Evolutionary conservation across 1,140 invertebrate genomes (phyloP).

Genomic region (Cyclina sinensis): DNA sequence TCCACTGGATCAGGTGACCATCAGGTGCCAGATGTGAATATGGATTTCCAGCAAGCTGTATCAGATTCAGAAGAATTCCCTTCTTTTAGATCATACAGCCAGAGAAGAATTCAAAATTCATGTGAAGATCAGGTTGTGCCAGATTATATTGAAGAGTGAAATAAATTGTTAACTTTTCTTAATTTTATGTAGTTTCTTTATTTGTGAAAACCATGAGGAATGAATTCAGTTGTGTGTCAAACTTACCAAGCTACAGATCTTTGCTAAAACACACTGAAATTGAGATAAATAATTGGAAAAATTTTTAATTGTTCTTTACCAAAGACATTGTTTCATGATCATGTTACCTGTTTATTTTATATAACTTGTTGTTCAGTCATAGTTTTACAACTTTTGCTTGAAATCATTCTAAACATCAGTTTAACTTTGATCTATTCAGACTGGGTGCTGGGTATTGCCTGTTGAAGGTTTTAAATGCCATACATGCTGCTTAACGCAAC

Average conservation of each 20-base stretch:
- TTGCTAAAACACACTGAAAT: no score
- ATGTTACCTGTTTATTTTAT: slow-evolving; percentile 24
- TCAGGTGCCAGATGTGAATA: slow-evolving; percentile 56
- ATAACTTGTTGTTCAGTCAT: background rate
- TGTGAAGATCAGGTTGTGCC: slow-evolving; percentile 60
- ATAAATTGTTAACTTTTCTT: no score
- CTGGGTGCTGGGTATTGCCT: background rate
- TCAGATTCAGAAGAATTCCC: slow-evolving; percentile 28
- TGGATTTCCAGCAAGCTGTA: slow-evolving; percentile 48
- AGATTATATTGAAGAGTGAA: slow-evolving; percentile 57
- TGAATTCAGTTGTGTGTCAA: no score
- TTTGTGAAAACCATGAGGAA: no score
- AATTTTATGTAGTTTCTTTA: no score
- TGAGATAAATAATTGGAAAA: no score
- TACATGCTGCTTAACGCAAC: no score
- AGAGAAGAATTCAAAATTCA: slow-evolving; percentile 14
- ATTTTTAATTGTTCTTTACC: no score
- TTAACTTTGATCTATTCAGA: background rate
- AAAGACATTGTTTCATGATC: slow-evolving; percentile 15
- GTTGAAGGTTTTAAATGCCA: no score
- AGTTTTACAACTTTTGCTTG: background rate
- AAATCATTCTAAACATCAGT: no score
- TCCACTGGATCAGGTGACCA: background rate
- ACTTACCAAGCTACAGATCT: no score
- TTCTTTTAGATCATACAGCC: slow-evolving; percentile 13